A percentile compares a stretch with the other conserved stretches of the same genome.
phyloP scores from a whole-genome alignment of 2,797 vertebrate genomes.

The Okamejei kenojei region DNA sequence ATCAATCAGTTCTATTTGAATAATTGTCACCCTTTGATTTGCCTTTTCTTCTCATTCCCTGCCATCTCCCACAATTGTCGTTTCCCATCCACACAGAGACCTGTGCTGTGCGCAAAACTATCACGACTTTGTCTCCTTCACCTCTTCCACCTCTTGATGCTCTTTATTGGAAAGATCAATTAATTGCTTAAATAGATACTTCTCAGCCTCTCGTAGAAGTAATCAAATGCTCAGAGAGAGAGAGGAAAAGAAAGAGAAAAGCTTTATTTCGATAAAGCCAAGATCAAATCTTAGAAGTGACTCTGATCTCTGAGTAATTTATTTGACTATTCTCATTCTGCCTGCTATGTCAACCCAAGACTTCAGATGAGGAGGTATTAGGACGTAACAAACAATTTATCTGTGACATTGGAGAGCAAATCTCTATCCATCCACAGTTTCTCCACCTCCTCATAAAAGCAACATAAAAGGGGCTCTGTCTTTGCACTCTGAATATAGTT shows the following conservation, averaged over 20 bases:
- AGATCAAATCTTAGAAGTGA: slow-evolving; percentile 15
- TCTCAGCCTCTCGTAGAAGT: background rate
- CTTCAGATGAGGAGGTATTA: background rate
- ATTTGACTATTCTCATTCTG: background rate
- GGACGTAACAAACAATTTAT: background rate
- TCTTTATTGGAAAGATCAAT: slow-evolving; percentile 9
- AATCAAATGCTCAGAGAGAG: slow-evolving; percentile 17
- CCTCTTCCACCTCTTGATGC: background rate
- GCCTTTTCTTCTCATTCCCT: slow-evolving; percentile 25
- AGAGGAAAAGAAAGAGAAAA: too few species aligned
- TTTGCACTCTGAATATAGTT: background rate
- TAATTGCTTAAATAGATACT: slow-evolving; percentile 33
- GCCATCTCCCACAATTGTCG: slow-evolving; percentile 7
- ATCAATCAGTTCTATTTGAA: slow-evolving; percentile 33
- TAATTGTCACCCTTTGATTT: slow-evolving; percentile 28
- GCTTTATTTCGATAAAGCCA: slow-evolving; percentile 8
- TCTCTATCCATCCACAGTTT: background rate
- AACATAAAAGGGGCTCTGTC: slow-evolving; percentile 9
- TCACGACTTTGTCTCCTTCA: slow-evolving; percentile 1
- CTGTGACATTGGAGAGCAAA: background rate
- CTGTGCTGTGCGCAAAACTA: background rate
- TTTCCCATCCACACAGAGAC: slow-evolving; percentile 18
- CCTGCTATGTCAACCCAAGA: background rate
- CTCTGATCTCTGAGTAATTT: background rate
- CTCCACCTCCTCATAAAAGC: background rate